Evolutionary conservation across 2,113 vertebrate species (phyloP).

Genomic region (Toxotes chatareus): DNA sequence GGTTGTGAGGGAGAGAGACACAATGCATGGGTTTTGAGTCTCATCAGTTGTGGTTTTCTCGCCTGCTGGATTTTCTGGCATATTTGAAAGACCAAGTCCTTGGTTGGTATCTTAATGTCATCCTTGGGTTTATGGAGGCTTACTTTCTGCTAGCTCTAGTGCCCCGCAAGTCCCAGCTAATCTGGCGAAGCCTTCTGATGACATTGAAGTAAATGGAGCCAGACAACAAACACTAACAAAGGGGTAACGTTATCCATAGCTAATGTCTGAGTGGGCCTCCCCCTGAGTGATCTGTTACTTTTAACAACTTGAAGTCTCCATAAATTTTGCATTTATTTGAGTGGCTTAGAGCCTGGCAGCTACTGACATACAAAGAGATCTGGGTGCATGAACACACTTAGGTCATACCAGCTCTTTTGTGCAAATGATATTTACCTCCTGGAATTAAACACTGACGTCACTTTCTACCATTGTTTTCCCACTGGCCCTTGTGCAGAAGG

Average conservation of each 20-base stretch:
- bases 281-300: slow-evolving; percentile 58
- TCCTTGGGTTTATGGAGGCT: slow-evolving; percentile 70
- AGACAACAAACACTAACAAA: slow-evolving; percentile 77
- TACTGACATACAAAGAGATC: slow-evolving; percentile 17
- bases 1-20: slow-evolving; percentile 41
- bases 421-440: slow-evolving; percentile 18
- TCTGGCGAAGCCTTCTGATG: slow-evolving; percentile 64
- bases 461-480: slow-evolving; percentile 39
- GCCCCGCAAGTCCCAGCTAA: slow-evolving; percentile 68
- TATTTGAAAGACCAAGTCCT: slow-evolving; percentile 72
- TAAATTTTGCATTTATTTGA: slow-evolving; percentile 34
- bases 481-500: slow-evolving; percentile 21
- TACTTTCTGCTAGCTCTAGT: slow-evolving; percentile 70
- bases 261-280: slow-evolving; percentile 45
- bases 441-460: slow-evolving; percentile 25
- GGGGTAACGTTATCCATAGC: slow-evolving; percentile 59
- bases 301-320: slow-evolving; percentile 58
- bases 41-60: slow-evolving; percentile 49
- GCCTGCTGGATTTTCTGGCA: slow-evolving; percentile 52
- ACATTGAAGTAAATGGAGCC: slow-evolving; percentile 71
- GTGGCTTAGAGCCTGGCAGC: slow-evolving; percentile 5
- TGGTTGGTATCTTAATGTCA: slow-evolving; percentile 67
- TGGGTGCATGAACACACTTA: slow-evolving; percentile 7
- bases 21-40: slow-evolving; percentile 54
- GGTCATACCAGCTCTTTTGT: slow-evolving; percentile 7